Evolutionary conservation across 2,888 invertebrate genomes (phyloP).

Genomic region (Luffia ferchaultella): DNA sequence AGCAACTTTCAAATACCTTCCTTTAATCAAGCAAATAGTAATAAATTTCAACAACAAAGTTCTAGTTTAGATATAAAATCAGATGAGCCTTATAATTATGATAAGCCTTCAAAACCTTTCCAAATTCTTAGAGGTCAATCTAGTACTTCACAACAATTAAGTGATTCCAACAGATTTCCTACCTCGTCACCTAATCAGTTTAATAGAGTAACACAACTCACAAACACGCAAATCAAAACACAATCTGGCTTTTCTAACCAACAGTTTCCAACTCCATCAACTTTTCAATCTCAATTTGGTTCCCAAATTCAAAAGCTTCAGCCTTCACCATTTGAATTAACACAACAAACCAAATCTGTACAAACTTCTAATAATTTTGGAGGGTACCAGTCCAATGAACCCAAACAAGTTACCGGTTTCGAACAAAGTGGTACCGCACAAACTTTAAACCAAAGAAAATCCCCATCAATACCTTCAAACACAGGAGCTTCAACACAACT

Average conservation of each 20-base stretch:
- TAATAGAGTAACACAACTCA: slow-evolving; percentile 21
- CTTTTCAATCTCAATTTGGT: background rate
- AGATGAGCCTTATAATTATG: slow-evolving; percentile 36
- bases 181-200: slow-evolving; percentile 25
- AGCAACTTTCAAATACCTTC: background rate
- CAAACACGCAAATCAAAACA: slow-evolving; percentile 1
- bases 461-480: background rate
- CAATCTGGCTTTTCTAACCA: background rate
- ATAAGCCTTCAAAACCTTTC: slow-evolving; percentile 34
- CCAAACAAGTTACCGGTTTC: background rate
- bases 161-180: slow-evolving; percentile 22
- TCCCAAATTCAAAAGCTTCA: background rate
- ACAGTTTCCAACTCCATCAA: background rate
- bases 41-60: background rate
- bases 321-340: background rate
- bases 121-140: slow-evolving; percentile 16
- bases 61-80: background rate
- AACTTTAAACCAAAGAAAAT: background rate
- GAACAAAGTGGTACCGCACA: background rate
- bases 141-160: slow-evolving; percentile 11
- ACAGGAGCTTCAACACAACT: background rate
- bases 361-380: background rate
- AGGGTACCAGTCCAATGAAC: background rate
- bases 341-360: background rate
- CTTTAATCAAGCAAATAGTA: background rate